Evolutionary conservation across 2,113 vertebrate genomes (phyloP).

Genomic region (Equus przewalskii): DNA sequence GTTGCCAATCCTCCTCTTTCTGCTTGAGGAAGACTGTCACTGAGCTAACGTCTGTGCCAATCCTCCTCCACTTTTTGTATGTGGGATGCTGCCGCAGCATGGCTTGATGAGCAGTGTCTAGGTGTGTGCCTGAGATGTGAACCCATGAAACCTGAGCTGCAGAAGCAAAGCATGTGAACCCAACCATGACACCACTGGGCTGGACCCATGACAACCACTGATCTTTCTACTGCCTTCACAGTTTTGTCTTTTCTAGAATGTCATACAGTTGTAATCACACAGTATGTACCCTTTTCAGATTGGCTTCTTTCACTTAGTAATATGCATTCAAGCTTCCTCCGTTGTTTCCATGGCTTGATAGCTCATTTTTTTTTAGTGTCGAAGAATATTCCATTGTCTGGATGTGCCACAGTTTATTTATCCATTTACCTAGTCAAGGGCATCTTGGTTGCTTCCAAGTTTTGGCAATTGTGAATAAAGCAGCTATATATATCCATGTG

Average conservation of each 20-base stretch:
- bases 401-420: not conserved
- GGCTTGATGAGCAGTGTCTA: no score
- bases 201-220: not conserved
- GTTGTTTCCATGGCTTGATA: not conserved
- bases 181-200: no score
- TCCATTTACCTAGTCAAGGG: not conserved
- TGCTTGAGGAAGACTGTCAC: no score
- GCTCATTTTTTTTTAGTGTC: not conserved
- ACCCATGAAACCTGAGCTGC: no score
- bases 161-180: no score
- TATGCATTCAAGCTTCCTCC: not conserved
- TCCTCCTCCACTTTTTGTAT: no score
- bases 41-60: no score
- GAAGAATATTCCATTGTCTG: not conserved
- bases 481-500: not conserved
- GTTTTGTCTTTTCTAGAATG: not conserved
- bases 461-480: not conserved
- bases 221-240: not conserved
- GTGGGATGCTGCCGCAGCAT: no score
- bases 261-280: not conserved
- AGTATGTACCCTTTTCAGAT: not conserved
- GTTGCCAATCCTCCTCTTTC: no score
- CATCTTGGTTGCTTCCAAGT: not conserved
- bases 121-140: no score
- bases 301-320: not conserved